Conservation (phyloP, 2,113 vertebrate genomes). For the Forbesichthys papilliferus region DNA sequence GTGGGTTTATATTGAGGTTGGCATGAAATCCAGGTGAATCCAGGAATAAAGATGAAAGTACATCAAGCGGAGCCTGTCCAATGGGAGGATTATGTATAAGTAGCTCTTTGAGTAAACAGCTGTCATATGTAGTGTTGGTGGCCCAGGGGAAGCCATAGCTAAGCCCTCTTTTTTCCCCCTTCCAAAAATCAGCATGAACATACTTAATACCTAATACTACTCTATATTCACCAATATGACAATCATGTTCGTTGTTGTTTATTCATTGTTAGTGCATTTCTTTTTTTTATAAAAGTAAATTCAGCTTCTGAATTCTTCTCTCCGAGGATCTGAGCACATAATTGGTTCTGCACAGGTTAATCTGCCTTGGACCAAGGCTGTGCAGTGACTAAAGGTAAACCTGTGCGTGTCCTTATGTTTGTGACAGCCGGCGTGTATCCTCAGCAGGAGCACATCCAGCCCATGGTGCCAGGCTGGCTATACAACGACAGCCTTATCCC, state of each 20-base stretch:
- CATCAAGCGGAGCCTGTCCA: neutral
- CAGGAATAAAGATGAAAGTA: neutral
- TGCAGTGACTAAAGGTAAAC: constrained; percentile 8
- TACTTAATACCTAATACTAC: too few species aligned
- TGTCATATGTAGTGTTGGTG: neutral
- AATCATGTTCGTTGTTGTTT: too few species aligned
- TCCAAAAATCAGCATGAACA: too few species aligned
- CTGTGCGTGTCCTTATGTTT: constrained; percentile 31
- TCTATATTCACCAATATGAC: too few species aligned
- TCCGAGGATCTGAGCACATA: too few species aligned
- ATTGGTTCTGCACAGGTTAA: constrained; percentile 33
- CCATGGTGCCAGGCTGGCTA: constrained; percentile 91
- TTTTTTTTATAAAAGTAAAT: too few species aligned
- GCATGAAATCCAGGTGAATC: too few species aligned
- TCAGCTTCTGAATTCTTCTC: too few species aligned
- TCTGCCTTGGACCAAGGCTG: constrained; percentile 25
- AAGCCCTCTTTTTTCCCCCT: constrained; percentile 1
- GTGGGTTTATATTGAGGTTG: too few species aligned
- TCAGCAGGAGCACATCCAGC: constrained; percentile 89
- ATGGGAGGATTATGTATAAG: constrained; percentile 40
- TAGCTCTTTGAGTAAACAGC: constrained; percentile 33
- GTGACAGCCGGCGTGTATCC: constrained; percentile 85
- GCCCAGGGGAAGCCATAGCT: constrained; percentile 1
- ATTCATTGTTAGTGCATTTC: too few species aligned
- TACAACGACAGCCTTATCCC: constrained; percentile 93